Evolutionary conservation across 2,888 invertebrate genomes (phyloP), one percentile per base, ranked within the genome.

Genomic region (Euclidia mi): DNA sequence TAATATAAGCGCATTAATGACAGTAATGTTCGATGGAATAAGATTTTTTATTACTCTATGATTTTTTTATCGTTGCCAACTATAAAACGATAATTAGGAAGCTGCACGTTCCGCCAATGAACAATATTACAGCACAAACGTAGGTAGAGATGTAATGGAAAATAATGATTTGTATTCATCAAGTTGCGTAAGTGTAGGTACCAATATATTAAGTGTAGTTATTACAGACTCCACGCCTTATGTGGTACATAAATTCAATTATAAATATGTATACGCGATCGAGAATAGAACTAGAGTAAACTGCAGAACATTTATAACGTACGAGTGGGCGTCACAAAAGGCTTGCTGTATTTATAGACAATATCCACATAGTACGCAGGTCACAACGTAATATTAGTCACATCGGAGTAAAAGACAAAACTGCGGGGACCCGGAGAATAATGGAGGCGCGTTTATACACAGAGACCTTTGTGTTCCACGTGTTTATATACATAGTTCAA

Each of bases 271-370:
- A 31, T 35, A 51, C 10, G n/a, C 41, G 59, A 56, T 66, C 70
- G 53, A 68, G 71, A 82, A 77, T 79, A 79, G 74, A 77, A 74
- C 55, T 65, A 66, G 76, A 65, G 68, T 77, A 75, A 74, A 71
- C 70, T 77, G 62, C 64, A 72, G 71, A 71, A 66, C 68, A 71
- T 71, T 71, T 61, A 59, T 41, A 72, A 65, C 55, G 57, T 65
- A 69, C 56, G 65, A 74, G 82, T 82, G 75, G 79, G 79, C 53
- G 74, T 65, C 46, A 81, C 79, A 79, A 82, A 77, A 78, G 78
- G 67, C 68, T 58, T 53, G 53, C 45, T 38, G 62, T 79, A 81
- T 85, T 81, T 76, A 82, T 82, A 81, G 71, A 73, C 66, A 67
- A 71, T 66, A 59, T 46, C 58, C 52, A 53, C 64, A 71, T 62